Conservation (phyloP, 1,140 invertebrate genomes). For the Drosophila setifemur region DNA sequence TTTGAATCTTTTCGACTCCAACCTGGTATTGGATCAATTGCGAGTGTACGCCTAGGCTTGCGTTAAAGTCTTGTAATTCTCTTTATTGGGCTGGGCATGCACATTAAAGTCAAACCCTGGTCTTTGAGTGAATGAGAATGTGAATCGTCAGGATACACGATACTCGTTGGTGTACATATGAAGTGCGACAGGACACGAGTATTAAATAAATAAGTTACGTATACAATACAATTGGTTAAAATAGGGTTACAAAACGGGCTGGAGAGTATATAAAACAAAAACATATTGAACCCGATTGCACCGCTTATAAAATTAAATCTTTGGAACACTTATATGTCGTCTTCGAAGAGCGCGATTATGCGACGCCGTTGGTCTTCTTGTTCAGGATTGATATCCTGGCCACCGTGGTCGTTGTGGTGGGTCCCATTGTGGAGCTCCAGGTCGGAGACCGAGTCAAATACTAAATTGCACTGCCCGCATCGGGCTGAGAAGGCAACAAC, state of each 20-base stretch:
- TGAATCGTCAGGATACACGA: neutral
- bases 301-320: neutral
- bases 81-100: conserved; percentile 15
- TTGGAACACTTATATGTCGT: conserved; percentile 56
- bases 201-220: conserved; percentile 15
- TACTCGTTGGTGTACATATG: neutral
- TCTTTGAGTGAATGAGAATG: conserved; percentile 1
- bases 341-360: conserved; percentile 78
- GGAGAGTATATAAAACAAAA: neutral
- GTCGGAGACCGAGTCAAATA: conserved; percentile 65
- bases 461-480: conserved; percentile 66
- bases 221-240: neutral
- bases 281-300: neutral
- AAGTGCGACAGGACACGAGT: neutral
- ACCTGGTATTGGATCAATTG: conserved; percentile 22
- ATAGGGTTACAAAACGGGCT: neutral
- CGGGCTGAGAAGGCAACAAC: conserved; percentile 54
- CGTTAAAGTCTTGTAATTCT: conserved; percentile 21
- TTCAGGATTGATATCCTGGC: conserved; percentile 18
- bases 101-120: neutral
- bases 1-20: conserved; percentile 1
- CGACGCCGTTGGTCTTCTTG: conserved; percentile 59
- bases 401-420: conserved; percentile 55
- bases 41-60: conserved; percentile 9
- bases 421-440: conserved; percentile 70